Evolutionary conservation across 2,797 vertebrate species (phyloP).

Genomic region (Coranthus polyacanthus): DNA sequence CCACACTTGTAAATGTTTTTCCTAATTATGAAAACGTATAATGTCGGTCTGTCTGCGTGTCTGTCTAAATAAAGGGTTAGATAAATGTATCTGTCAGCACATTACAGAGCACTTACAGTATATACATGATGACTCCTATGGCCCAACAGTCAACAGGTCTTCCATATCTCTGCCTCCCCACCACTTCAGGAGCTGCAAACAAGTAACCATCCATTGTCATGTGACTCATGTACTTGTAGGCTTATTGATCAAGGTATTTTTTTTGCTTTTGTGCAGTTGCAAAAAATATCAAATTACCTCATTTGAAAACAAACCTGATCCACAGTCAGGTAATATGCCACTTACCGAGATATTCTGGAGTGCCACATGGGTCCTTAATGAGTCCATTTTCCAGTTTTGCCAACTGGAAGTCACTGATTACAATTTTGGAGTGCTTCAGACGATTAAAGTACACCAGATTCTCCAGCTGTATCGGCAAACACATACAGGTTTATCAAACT

Average conservation of each 20-base stretch:
- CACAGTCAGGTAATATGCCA: slow-evolving; percentile 29
- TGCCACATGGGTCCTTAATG: slow-evolving; percentile 98
- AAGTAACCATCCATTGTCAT: neutral
- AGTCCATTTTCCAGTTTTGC: slow-evolving; percentile 97
- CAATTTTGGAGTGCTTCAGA: slow-evolving; percentile 98
- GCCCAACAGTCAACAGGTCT: slow-evolving; percentile 98
- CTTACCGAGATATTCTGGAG: slow-evolving; percentile 93
- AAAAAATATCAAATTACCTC: neutral
- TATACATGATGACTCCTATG: slow-evolving; percentile 99
- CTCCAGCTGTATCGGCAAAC: slow-evolving; percentile 88
- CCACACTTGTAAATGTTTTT: too few species aligned
- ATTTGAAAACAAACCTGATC: neutral
- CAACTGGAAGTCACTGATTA: slow-evolving; percentile 99
- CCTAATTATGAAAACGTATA: too few species aligned
- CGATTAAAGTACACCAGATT: slow-evolving; percentile 98
- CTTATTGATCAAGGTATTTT: neutral
- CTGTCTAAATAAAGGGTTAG: neutral
- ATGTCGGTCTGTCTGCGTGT: too few species aligned
- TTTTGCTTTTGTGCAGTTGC: neutral
- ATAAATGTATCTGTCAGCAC: neutral
- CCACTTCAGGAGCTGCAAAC: slow-evolving; percentile 93
- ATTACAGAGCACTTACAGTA: slow-evolving; percentile 89
- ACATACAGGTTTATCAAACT: slow-evolving; percentile 2
- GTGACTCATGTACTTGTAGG: neutral
- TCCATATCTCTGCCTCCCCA: slow-evolving; percentile 95